A percentile compares a stretch with the other conserved stretches of the same genome.
phyloP scores from a whole-genome alignment of 2,113 vertebrate genomes.

The Neopipo cinnamomea region DNA sequence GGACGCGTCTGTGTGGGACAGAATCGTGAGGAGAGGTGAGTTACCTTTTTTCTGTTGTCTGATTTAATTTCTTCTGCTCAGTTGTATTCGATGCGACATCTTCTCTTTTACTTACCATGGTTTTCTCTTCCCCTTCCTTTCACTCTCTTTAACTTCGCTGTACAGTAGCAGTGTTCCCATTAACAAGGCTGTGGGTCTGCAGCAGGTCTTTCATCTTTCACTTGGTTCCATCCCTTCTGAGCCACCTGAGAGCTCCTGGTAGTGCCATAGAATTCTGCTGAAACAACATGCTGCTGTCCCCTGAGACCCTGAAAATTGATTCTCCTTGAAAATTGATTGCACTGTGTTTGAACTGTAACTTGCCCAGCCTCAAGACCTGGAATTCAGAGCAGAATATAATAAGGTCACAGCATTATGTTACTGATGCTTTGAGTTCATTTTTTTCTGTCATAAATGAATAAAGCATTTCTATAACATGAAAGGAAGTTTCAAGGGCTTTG shows the following conservation, averaged over 20 bases:
- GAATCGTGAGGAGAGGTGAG: conserved; percentile 93
- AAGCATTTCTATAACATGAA: neutral
- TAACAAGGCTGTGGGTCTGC: neutral
- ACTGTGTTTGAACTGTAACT: neutral
- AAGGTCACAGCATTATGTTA: neutral
- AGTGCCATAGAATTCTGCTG: neutral
- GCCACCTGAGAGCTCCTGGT: neutral
- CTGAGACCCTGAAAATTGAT: conserved; percentile 6
- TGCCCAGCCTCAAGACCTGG: neutral
- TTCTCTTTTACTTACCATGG: neutral
- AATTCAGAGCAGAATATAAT: neutral
- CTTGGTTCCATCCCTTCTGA: neutral
- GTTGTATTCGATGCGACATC: neutral
- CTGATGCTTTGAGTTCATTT: neutral
- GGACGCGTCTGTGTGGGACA: conserved; percentile 96
- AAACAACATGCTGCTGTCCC: neutral
- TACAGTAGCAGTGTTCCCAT: neutral
- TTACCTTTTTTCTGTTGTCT: neutral
- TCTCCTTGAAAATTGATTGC: neutral
- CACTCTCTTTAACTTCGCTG: neutral
- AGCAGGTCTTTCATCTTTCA: neutral
- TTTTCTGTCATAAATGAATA: neutral
- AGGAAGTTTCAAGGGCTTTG: neutral
- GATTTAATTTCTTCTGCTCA: neutral
- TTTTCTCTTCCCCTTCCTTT: neutral